A percentile compares a stretch with the other conserved stretches of the same genome.
These are phyloP conservation scores for Protonemura montana DNA, from an alignment of 2,888 invertebrate species.

Conservation along the genomic window DNA sequence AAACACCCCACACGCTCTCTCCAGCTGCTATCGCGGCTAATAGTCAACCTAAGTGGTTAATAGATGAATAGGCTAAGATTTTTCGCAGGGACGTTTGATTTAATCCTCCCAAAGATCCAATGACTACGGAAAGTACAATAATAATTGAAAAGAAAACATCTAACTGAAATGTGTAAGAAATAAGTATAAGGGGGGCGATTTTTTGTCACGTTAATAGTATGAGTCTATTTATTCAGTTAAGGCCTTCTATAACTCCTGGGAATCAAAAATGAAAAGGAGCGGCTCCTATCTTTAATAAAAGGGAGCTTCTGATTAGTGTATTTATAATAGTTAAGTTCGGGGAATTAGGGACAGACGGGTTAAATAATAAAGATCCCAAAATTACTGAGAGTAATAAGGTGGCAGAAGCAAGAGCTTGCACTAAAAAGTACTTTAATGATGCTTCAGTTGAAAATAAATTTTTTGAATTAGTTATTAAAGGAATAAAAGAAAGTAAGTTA, in stretches of 20 bases:
- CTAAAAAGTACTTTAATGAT: slow-evolving; percentile 69
- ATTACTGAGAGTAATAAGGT: slow-evolving; percentile 61
- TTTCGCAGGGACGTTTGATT: slow-evolving; percentile 66
- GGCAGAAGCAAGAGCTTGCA: slow-evolving; percentile 67
- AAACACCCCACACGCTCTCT: slow-evolving; percentile 59
- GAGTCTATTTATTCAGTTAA: slow-evolving; percentile 56
- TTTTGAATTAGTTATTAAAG: slow-evolving; percentile 63
- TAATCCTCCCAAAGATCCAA: slow-evolving; percentile 64
- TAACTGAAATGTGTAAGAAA: neutral
- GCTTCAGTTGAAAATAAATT: slow-evolving; percentile 64
- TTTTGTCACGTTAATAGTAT: slow-evolving; percentile 71
- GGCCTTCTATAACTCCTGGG: slow-evolving; percentile 64
- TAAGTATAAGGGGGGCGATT: slow-evolving; percentile 67
- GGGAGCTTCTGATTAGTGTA: slow-evolving; percentile 56
- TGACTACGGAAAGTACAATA: slow-evolving; percentile 59
- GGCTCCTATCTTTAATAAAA: slow-evolving; percentile 60
- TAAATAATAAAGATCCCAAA: slow-evolving; percentile 58
- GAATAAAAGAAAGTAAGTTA: slow-evolving; percentile 69
- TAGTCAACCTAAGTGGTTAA: slow-evolving; percentile 71
- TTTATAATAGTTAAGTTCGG: neutral
- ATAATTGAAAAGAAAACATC: neutral
- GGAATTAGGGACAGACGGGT: neutral
- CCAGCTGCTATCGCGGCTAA: slow-evolving; percentile 54
- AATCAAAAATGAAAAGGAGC: slow-evolving; percentile 63
- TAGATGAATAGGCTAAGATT: slow-evolving; percentile 69